Evolutionary conservation across 1,140 invertebrate genomes (phyloP).

Genomic region (Oryzaephilus surinamensis): DNA sequence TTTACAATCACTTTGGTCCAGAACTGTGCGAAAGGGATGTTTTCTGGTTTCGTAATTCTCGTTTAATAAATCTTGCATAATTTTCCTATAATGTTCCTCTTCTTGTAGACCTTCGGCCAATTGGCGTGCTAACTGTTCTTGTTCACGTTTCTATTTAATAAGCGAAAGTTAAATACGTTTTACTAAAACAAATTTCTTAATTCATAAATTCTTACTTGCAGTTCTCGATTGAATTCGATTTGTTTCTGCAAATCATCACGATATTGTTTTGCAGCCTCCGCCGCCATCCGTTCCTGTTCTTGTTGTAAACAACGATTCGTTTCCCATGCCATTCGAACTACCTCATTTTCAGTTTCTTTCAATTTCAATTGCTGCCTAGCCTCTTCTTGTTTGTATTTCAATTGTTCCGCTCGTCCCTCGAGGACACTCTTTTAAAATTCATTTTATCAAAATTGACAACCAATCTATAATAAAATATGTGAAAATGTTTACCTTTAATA

Average conservation of each 20-base stretch:
- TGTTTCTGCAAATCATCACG: slow-evolving; percentile 28
- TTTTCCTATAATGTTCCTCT: too few species aligned
- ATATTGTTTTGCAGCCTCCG: slow-evolving; percentile 20
- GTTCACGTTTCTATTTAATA: too few species aligned
- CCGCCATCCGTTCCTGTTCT: slow-evolving; percentile 22
- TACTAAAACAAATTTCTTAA: too few species aligned
- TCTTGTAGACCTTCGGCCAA: too few species aligned
- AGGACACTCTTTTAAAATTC: slow-evolving; percentile 20
- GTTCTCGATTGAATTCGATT: slow-evolving; percentile 28
- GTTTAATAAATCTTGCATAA: too few species aligned
- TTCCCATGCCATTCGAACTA: slow-evolving; percentile 23
- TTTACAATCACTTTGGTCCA: too few species aligned
- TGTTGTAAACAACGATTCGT: slow-evolving; percentile 24
- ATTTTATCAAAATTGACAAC: not conserved
- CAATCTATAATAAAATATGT: not conserved
- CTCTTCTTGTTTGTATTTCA: slow-evolving; percentile 21
- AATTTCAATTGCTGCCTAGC: slow-evolving; percentile 25
- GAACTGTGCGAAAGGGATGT: too few species aligned
- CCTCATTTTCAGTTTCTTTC: slow-evolving; percentile 27
- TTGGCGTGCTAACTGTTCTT: too few species aligned
- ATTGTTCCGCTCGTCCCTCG: slow-evolving; percentile 23
- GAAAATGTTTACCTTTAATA: slow-evolving; percentile 21
- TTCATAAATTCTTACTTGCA: too few species aligned
- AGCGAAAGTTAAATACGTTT: too few species aligned
- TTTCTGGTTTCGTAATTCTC: too few species aligned